Evolutionary conservation across 2,797 vertebrate species (phyloP).

Genomic region (Australoheros facetus): DNA sequence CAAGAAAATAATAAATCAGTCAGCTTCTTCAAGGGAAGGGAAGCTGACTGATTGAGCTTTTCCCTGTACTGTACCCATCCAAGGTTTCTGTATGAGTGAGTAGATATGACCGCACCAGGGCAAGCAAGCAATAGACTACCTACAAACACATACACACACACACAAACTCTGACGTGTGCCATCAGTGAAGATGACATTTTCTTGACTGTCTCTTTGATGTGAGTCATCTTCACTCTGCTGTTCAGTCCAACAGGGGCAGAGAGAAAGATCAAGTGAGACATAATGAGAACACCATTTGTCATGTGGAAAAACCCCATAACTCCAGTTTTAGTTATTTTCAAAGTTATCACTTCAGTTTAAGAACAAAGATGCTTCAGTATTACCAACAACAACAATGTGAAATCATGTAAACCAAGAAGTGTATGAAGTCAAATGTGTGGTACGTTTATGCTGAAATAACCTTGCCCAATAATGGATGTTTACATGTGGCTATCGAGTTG

Average conservation of each 20-base stretch:
- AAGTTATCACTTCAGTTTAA: slow-evolving; percentile 41
- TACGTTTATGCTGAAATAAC: background rate
- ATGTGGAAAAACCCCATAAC: slow-evolving; percentile 47
- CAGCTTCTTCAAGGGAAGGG: background rate
- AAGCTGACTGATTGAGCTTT: background rate
- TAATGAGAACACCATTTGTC: slow-evolving; percentile 65
- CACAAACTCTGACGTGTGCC: slow-evolving; percentile 16
- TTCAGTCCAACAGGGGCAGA: slow-evolving; percentile 43
- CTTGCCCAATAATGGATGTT: background rate
- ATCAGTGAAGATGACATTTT: slow-evolving; percentile 55
- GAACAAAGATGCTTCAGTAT: background rate
- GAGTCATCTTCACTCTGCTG: slow-evolving; percentile 62
- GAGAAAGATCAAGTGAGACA: slow-evolving; percentile 63
- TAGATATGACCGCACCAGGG: slow-evolving; percentile 8
- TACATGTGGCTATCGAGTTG: background rate
- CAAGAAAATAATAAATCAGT: background rate
- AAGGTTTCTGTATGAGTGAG: background rate
- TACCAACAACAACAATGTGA: background rate
- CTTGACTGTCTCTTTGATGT: slow-evolving; percentile 62
- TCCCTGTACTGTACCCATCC: background rate
- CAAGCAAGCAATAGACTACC: slow-evolving; percentile 1
- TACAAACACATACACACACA: slow-evolving; percentile 27
- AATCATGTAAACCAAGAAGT: background rate
- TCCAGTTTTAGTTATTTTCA: slow-evolving; percentile 51
- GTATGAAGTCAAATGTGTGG: background rate